A percentile compares a stretch with the other conserved stretches of the same genome.
Conservation (phyloP, 2,113 vertebrate genomes). For the Notarius lentiginosus region DNA sequence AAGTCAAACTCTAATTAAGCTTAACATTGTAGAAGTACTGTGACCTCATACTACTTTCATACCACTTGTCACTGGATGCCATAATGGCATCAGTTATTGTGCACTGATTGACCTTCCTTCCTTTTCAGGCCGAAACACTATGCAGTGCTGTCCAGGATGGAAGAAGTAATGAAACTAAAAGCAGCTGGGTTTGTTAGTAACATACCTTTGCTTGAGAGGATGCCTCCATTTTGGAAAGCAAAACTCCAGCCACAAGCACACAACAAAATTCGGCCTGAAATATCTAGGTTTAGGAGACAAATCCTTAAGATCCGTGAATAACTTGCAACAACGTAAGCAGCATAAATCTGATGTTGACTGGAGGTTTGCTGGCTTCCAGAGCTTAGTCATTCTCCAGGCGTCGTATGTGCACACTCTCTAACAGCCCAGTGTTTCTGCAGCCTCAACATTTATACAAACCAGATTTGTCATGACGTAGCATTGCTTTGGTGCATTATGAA, state of each 20-base stretch:
- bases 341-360: constrained; percentile 57
- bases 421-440: constrained; percentile 70
- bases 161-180: constrained; percentile 48
- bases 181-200: constrained; percentile 53
- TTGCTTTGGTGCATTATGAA: neutral
- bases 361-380: constrained; percentile 66
- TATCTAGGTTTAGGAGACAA: neutral
- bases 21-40: neutral
- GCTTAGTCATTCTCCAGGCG: constrained; percentile 38
- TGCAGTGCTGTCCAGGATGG: constrained; percentile 40
- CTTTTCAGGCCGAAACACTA: constrained; percentile 31
- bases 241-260: constrained; percentile 68
- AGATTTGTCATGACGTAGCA: neutral
- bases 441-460: constrained; percentile 34
- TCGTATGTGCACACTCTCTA: constrained; percentile 37
- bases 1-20: constrained; percentile 56
- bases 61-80: neutral
- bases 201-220: constrained; percentile 55
- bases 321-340: constrained; percentile 4
- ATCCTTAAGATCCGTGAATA: neutral
- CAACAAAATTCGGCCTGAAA: neutral
- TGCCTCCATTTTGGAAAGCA: constrained; percentile 57
- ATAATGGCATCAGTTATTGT: constrained; percentile 6
- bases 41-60: neutral
- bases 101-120: neutral